A percentile compares a stretch with the other conserved stretches of the same genome.
phyloP scores from a whole-genome alignment of 2,113 vertebrate genomes.

The Oxyura jamaicensis region DNA sequence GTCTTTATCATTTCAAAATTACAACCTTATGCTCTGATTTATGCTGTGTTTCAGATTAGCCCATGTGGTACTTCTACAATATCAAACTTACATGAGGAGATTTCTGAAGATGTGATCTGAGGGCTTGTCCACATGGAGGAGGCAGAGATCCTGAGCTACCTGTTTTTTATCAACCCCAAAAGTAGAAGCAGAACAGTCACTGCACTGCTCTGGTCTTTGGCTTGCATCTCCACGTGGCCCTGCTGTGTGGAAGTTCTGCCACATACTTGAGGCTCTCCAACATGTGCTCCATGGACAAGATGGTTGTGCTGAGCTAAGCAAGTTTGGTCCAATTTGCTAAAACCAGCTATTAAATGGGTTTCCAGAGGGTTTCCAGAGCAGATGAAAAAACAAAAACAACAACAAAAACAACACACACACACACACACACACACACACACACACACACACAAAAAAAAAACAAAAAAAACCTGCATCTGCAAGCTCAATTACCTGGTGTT shows the following conservation, averaged over 20 bases:
- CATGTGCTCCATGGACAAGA: background rate
- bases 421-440: too few relatives aligned
- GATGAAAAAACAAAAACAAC: constrained; percentile 42
- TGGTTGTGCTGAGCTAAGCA: constrained; percentile 32
- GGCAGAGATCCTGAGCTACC: background rate
- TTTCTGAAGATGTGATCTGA: background rate
- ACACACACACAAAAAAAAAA: too few relatives aligned
- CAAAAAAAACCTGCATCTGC: constrained; percentile 38
- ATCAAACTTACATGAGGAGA: background rate
- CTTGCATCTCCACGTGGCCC: background rate
- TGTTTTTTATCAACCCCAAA: background rate
- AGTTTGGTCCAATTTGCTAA: background rate
- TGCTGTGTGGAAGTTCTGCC: background rate
- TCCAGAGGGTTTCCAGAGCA: constrained; percentile 18
- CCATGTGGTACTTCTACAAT: background rate
- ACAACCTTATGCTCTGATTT: background rate
- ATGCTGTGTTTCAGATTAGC: background rate
- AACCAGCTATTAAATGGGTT: background rate
- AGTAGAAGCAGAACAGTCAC: background rate
- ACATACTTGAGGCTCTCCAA: background rate
- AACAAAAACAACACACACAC: too few relatives aligned
- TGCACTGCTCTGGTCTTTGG: background rate
- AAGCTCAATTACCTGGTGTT: background rate
- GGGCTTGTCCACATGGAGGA: background rate
- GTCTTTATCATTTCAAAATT: background rate